phyloP scores from a whole-genome alignment of 1,140 invertebrate species.

The Atta colombica region DNA sequence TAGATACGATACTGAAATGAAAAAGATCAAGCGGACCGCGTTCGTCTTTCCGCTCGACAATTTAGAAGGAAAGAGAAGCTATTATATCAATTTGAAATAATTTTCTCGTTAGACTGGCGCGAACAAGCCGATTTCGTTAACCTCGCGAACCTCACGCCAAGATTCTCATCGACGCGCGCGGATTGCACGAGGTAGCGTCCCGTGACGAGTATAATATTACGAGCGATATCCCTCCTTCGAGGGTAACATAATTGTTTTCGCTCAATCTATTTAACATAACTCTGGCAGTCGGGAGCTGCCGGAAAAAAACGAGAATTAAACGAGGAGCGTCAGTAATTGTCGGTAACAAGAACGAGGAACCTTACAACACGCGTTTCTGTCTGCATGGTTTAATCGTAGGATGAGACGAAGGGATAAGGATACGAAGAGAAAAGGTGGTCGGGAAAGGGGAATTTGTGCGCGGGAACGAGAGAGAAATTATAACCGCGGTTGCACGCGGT shows the following conservation, averaged over 20 bases:
- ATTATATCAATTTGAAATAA: constrained; percentile 58
- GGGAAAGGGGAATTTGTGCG: neutral
- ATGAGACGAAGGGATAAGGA: constrained; percentile 23
- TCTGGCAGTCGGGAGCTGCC: constrained; percentile 7
- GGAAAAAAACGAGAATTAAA: constrained; percentile 33
- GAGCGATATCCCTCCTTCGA: constrained; percentile 15
- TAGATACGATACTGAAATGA: neutral
- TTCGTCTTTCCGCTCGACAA: neutral
- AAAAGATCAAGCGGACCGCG: neutral
- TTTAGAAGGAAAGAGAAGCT: constrained; percentile 22
- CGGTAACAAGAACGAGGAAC: constrained; percentile 54
- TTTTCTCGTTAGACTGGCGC: constrained; percentile 53
- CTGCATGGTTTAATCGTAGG: constrained; percentile 69
- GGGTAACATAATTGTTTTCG: constrained; percentile 37
- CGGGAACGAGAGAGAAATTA: constrained; percentile 64
- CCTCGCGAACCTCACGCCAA: constrained; percentile 18
- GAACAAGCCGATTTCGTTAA: constrained; percentile 59
- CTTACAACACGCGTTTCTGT: constrained; percentile 66
- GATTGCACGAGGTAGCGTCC: constrained; percentile 55
- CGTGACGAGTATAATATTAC: constrained; percentile 58
- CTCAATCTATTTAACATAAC: constrained; percentile 68
- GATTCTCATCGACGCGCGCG: constrained; percentile 66
- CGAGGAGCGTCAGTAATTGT: constrained; percentile 66
- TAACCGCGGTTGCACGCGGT: constrained; percentile 64
- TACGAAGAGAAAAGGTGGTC: constrained; percentile 4